A percentile compares a stretch with the other conserved stretches of the same genome.
These are phyloP conservation scores for Schizopygopsis pylzovi DNA, from an alignment of 2,797 vertebrate species.

Conservation along the genomic window DNA sequence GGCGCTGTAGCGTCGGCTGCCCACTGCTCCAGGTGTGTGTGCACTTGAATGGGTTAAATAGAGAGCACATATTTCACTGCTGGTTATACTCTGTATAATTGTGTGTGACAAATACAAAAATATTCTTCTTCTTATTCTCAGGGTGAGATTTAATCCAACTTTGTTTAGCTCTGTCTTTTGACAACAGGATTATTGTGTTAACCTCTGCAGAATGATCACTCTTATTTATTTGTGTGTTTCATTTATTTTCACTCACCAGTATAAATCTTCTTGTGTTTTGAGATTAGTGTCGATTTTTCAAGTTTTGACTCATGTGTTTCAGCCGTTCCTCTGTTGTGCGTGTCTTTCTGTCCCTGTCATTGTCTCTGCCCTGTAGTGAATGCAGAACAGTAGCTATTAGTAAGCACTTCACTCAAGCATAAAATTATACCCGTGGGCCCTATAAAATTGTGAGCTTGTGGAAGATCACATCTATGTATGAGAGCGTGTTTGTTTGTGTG, in stretches of 20 bases:
- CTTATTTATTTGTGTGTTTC: conserved; percentile 81
- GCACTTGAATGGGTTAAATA: too few species aligned
- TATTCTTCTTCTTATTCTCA: background rate
- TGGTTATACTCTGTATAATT: too few species aligned
- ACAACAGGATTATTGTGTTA: conserved; percentile 67
- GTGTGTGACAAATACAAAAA: too few species aligned
- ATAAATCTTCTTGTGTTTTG: conserved; percentile 66
- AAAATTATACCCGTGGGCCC: conserved; percentile 88
- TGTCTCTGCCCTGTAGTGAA: conserved; percentile 78
- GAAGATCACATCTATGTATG: conserved; percentile 85
- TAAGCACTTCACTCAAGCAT: conserved; percentile 87
- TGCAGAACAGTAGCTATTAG: conserved; percentile 85
- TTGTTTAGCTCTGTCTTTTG: background rate
- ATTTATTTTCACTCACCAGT: conserved; percentile 72
- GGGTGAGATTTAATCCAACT: background rate
- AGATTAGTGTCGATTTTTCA: conserved; percentile 47
- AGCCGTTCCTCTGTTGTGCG: background rate
- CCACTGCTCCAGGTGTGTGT: too few species aligned
- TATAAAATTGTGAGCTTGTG: conserved; percentile 81
- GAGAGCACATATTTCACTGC: too few species aligned
- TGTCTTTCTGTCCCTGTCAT: conserved; percentile 24
- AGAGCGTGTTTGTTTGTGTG: conserved; percentile 55
- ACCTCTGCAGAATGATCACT: conserved; percentile 76
- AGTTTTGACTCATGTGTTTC: conserved; percentile 35
- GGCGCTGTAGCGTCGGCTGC: too few species aligned